phyloP scores from a whole-genome alignment of 2,888 invertebrate genomes.

The Drosophila algonquin region DNA sequence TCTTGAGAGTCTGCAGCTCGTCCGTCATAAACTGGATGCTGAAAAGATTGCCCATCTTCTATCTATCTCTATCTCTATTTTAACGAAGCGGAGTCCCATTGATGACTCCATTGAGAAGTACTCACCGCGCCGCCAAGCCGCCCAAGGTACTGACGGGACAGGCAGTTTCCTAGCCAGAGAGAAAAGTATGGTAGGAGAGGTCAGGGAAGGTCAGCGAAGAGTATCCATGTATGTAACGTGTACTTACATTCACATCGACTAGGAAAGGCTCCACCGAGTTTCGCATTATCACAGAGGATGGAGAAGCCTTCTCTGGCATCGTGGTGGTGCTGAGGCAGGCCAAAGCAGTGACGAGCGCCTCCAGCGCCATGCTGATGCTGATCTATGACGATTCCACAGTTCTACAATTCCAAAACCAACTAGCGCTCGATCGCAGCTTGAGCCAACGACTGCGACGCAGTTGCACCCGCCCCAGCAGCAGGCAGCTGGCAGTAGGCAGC shows the following conservation, averaged over 20 bases:
- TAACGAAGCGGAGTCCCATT: background rate
- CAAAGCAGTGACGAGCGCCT: conserved; percentile 66
- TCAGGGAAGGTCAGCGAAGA: too few species aligned
- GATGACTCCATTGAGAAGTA: background rate
- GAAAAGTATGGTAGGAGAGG: background rate
- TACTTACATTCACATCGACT: conserved; percentile 56
- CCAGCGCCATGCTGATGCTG: conserved; percentile 52
- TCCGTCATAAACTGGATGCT: conserved; percentile 52
- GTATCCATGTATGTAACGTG: too few species aligned
- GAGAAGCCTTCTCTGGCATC: conserved; percentile 8
- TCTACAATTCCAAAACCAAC: background rate
- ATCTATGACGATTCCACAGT: conserved; percentile 2
- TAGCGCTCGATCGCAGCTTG: conserved; percentile 31
- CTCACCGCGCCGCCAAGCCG: conserved; percentile 59
- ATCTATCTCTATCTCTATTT: background rate
- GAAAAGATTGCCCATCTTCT: conserved; percentile 1
- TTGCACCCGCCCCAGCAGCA: conserved; percentile 18
- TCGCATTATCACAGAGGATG: conserved; percentile 44
- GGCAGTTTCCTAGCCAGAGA: conserved; percentile 37
- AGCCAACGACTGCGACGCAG: conserved; percentile 21
- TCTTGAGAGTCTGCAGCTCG: conserved; percentile 39
- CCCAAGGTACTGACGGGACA: conserved; percentile 53
- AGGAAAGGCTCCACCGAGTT: conserved; percentile 55
- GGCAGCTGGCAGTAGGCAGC: conserved; percentile 2
- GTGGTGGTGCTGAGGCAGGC: conserved; percentile 65